These are phyloP conservation scores for Perognathus longimembris DNA, from an alignment of 2,113 vertebrate species.

Conservation along the genomic window DNA sequence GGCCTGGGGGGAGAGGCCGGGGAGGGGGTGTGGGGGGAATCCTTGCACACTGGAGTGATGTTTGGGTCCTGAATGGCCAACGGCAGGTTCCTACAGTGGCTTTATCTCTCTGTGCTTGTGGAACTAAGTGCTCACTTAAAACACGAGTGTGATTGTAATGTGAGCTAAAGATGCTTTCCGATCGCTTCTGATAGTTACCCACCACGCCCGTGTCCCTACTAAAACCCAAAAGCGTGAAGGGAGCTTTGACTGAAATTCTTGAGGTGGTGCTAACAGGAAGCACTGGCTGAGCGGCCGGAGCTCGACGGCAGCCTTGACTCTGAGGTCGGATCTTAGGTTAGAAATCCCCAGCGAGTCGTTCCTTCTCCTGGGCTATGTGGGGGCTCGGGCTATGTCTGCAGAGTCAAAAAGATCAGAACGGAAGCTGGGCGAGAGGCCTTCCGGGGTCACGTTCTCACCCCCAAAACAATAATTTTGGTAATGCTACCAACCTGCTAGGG, in stretches of 20 bases:
- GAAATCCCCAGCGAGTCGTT: not conserved
- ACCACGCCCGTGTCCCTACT: not conserved
- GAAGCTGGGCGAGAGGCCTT: not conserved
- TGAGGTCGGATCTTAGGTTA: constrained; percentile 31
- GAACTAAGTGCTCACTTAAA: not conserved
- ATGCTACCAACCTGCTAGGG: not conserved
- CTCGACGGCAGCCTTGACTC: not conserved
- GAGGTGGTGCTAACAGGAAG: not conserved
- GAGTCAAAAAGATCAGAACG: not conserved
- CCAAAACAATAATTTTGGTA: not conserved
- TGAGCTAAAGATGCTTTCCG: constrained; percentile 2
- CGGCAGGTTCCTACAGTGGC: not conserved
- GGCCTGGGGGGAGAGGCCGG: too few species aligned
- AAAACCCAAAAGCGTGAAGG: not conserved
- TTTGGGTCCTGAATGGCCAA: not conserved
- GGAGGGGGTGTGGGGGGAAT: not conserved
- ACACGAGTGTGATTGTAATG: constrained; percentile 2
- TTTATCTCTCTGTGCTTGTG: not conserved
- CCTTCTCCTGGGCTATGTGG: not conserved
- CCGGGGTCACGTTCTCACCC: not conserved
- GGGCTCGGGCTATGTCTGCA: not conserved
- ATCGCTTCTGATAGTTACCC: not conserved
- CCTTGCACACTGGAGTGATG: too few species aligned
- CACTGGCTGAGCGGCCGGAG: not conserved
- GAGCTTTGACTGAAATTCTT: not conserved